Evolutionary conservation across 2,888 invertebrate species (phyloP).

Genomic region (Andrena trimmerana): DNA sequence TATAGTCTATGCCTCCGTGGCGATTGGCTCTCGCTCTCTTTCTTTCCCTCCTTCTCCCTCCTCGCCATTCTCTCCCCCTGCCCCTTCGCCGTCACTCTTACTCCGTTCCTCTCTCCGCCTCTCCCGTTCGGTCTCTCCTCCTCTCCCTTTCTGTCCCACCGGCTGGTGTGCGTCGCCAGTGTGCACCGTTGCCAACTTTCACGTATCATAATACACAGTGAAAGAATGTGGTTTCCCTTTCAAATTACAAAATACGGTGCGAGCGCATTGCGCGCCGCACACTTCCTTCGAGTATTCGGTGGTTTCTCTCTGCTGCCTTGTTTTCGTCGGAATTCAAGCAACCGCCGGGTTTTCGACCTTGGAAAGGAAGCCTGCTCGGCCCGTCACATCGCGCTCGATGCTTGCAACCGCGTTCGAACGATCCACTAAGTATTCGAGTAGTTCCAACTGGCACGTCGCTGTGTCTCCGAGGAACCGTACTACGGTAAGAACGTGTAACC

Average conservation of each 20-base stretch:
- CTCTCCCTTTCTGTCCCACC: slow-evolving; percentile 34
- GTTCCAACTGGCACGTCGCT: too few relatives aligned
- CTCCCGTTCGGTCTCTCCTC: slow-evolving; percentile 29
- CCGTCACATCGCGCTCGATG: background rate
- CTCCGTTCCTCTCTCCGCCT: slow-evolving; percentile 13
- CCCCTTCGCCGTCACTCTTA: background rate
- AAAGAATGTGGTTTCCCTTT: slow-evolving; percentile 85
- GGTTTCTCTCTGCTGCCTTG: slow-evolving; percentile 54
- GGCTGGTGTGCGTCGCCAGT: slow-evolving; percentile 53
- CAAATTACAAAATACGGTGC: slow-evolving; percentile 83
- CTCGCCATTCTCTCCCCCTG: slow-evolving; percentile 1
- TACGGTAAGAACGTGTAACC: background rate
- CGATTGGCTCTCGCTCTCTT: slow-evolving; percentile 57
- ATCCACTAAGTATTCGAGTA: background rate
- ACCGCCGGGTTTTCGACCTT: background rate
- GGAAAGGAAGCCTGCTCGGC: background rate
- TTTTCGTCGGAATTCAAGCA: slow-evolving; percentile 14
- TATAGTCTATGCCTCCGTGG: slow-evolving; percentile 74
- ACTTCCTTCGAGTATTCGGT: slow-evolving; percentile 74
- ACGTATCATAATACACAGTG: slow-evolving; percentile 84
- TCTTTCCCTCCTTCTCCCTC: slow-evolving; percentile 16
- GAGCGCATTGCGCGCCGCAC: slow-evolving; percentile 59
- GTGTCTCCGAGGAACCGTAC: too few relatives aligned
- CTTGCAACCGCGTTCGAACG: background rate
- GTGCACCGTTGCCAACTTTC: slow-evolving; percentile 81